Evolutionary conservation across 2,888 invertebrate genomes (phyloP).

Genomic region (Taenaris catops): DNA sequence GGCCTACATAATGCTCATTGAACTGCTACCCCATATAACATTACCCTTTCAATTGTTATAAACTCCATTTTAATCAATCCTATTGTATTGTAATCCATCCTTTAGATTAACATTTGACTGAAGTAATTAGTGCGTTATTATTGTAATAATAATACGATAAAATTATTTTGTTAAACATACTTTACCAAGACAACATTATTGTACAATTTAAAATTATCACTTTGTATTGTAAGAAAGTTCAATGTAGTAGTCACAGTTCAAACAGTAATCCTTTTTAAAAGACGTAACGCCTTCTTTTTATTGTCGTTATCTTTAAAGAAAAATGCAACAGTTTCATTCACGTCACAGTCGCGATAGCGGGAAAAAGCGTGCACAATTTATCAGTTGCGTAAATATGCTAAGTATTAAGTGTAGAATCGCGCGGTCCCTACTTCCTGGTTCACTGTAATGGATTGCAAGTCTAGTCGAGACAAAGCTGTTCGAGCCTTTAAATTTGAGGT

Average conservation of each 20-base stretch:
- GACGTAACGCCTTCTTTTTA: slow-evolving; percentile 25
- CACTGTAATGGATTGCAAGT: slow-evolving; percentile 68
- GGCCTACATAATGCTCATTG: slow-evolving; percentile 59
- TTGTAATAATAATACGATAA: too few relatives aligned
- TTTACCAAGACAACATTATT: too few relatives aligned
- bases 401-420: slow-evolving; percentile 46
- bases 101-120: too few relatives aligned
- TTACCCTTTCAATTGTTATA: slow-evolving; percentile 61
- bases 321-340: slow-evolving; percentile 62
- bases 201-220: too few relatives aligned
- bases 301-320: slow-evolving; percentile 46
- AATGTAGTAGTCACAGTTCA: too few relatives aligned
- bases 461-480: slow-evolving; percentile 70
- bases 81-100: too few relatives aligned
- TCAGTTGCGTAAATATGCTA: slow-evolving; percentile 68
- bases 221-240: background rate
- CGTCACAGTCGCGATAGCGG: slow-evolving; percentile 32
- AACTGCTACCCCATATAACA: slow-evolving; percentile 43
- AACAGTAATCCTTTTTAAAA: slow-evolving; percentile 16
- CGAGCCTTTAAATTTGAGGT: slow-evolving; percentile 43
- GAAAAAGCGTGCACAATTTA: slow-evolving; percentile 64
- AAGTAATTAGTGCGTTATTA: too few relatives aligned
- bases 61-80: slow-evolving; percentile 40
- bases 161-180: too few relatives aligned
- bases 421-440: slow-evolving; percentile 27